phyloP scores from a whole-genome alignment of 2,888 invertebrate species.

The Rapana venosa region DNA sequence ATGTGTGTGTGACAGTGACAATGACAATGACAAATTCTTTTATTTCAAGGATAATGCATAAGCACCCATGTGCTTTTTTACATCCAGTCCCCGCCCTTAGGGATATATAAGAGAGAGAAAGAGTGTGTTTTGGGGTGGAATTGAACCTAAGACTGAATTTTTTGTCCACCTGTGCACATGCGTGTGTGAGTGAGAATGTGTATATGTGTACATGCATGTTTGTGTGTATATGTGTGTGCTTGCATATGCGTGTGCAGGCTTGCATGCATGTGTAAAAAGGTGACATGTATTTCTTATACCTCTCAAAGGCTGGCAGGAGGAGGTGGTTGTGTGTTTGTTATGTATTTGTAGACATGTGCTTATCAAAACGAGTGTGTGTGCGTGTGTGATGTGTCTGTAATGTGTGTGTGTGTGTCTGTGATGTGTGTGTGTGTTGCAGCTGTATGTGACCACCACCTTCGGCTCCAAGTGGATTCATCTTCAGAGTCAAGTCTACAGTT shows the following conservation, averaged over 20 bases:
- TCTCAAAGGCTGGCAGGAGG: too few relatives aligned
- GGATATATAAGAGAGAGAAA: too few relatives aligned
- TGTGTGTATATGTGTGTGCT: background rate
- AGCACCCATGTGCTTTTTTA: too few relatives aligned
- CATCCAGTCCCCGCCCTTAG: too few relatives aligned
- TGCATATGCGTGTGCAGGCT: background rate
- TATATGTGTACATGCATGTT: background rate
- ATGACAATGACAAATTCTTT: too few relatives aligned
- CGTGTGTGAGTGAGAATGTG: too few relatives aligned
- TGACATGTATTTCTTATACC: background rate
- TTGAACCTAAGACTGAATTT: too few relatives aligned
- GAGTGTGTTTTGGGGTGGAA: constrained; percentile 7
- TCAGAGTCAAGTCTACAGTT: constrained; percentile 16
- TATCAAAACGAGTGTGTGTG: background rate
- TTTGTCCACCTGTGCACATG: background rate
- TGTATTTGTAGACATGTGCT: background rate
- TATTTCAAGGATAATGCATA: too few relatives aligned
- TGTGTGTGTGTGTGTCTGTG: too few relatives aligned
- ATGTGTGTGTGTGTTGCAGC: constrained; percentile 26
- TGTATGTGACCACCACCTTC: constrained; percentile 29
- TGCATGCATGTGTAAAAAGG: too few relatives aligned
- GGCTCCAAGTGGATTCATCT: constrained; percentile 21
- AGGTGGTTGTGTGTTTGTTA: background rate
- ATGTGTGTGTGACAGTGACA: too few relatives aligned
- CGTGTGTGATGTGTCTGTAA: too few relatives aligned